Evolutionary conservation across 2,797 vertebrate genomes (phyloP).

Genomic region (Tapera naevia): DNA sequence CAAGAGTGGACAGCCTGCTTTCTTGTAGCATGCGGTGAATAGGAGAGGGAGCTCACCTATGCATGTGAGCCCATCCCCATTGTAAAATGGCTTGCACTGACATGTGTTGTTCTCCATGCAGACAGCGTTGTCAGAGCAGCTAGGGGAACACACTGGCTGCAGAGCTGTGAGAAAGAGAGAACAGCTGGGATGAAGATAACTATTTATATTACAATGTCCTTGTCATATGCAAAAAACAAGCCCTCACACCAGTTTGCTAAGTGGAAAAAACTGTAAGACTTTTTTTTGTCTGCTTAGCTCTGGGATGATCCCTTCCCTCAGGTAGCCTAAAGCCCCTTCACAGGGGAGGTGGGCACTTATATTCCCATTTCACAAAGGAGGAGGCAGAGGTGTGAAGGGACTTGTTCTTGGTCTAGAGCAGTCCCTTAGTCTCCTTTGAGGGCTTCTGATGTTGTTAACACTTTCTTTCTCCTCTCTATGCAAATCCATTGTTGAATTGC

Average conservation of each 20-base stretch:
- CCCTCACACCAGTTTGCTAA: neutral
- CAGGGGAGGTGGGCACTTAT: neutral
- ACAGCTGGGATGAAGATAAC: neutral
- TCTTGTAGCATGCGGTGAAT: too few species aligned
- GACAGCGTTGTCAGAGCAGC: constrained; percentile 83
- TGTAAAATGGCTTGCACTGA: constrained; percentile 84
- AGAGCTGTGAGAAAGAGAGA: constrained; percentile 70
- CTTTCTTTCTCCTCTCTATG: neutral
- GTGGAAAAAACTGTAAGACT: neutral
- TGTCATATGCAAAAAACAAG: neutral
- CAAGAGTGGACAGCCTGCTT: neutral
- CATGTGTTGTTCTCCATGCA: constrained; percentile 89
- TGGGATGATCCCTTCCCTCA: neutral
- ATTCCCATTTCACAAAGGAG: neutral
- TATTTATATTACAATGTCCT: neutral
- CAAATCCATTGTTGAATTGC: neutral
- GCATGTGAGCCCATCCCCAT: constrained; percentile 89
- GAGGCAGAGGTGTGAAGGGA: neutral
- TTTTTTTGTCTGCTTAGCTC: neutral
- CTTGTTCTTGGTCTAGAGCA: neutral
- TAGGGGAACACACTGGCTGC: constrained; percentile 77
- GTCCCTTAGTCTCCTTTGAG: neutral
- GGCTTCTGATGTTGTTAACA: neutral
- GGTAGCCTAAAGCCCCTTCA: neutral
- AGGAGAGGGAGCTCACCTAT: constrained; percentile 75